phyloP scores from a whole-genome alignment of 1,140 invertebrate genomes.

The Oreohelix idahoensis region DNA sequence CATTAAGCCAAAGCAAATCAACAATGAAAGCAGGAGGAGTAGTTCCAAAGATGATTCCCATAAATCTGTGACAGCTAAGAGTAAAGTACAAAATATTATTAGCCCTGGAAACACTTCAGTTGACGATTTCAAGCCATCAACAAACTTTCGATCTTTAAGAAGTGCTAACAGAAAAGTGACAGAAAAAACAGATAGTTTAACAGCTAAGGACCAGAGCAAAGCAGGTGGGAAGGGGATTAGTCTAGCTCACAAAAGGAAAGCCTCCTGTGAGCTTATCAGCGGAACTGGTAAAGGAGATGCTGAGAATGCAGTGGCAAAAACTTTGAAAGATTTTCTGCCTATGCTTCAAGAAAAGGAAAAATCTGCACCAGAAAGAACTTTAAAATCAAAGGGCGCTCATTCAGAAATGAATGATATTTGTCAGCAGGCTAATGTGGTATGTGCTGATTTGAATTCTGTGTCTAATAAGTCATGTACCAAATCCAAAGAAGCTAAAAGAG shows the following conservation, averaged over 20 bases:
- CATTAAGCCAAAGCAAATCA: not conserved
- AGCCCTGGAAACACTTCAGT: constrained; percentile 27
- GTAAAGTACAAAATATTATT: constrained; percentile 5
- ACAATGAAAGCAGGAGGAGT: not conserved
- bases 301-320: not conserved
- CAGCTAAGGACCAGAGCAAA: not conserved
- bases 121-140: constrained; percentile 27
- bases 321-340: not conserved
- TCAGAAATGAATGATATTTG: not conserved
- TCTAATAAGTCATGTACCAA: not conserved
- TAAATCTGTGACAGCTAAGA: not conserved
- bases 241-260: not conserved
- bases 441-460: not conserved
- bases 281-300: not conserved
- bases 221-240: not conserved
- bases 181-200: constrained; percentile 4
- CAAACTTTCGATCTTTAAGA: not conserved
- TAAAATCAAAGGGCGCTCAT: not conserved
- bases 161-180: not conserved
- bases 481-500: not conserved
- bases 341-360: not conserved
- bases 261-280: not conserved
- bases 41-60: not conserved
- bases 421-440: not conserved
- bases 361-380: not conserved